A percentile compares a stretch with the other conserved stretches of the same genome.
These are phyloP conservation scores for Tangara arthus DNA, from an alignment of 2,797 vertebrate species.

Conservation along the genomic window DNA sequence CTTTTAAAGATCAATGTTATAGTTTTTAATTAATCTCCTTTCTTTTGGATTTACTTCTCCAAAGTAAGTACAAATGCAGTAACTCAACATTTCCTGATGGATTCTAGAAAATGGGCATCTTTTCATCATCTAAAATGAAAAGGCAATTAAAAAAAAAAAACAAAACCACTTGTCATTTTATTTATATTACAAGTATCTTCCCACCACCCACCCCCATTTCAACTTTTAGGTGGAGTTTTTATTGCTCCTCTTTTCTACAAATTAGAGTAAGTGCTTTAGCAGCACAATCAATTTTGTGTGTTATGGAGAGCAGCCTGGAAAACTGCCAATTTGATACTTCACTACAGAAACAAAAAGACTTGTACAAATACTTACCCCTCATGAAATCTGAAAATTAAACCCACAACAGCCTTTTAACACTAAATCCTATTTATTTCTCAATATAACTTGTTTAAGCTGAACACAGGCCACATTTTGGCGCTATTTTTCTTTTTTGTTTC, in stretches of 20 bases:
- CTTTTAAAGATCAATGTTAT: background rate
- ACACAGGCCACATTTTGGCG: background rate
- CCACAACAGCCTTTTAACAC: constrained; percentile 13
- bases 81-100: background rate
- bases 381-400: constrained; percentile 34
- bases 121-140: background rate
- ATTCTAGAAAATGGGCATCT: background rate
- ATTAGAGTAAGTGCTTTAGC: background rate
- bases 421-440: constrained; percentile 28
- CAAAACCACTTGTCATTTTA: background rate
- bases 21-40: background rate
- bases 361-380: background rate
- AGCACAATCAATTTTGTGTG: background rate
- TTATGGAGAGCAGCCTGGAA: background rate
- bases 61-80: background rate
- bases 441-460: background rate
- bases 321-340: background rate
- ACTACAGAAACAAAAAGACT: background rate
- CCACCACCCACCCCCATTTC: background rate
- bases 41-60: background rate
- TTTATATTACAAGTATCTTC: background rate
- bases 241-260: background rate
- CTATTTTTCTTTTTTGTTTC: background rate
- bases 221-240: background rate
- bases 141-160: background rate